Conservation (phyloP, 2,888 invertebrate species). For the Limenitis camilla region DNA sequence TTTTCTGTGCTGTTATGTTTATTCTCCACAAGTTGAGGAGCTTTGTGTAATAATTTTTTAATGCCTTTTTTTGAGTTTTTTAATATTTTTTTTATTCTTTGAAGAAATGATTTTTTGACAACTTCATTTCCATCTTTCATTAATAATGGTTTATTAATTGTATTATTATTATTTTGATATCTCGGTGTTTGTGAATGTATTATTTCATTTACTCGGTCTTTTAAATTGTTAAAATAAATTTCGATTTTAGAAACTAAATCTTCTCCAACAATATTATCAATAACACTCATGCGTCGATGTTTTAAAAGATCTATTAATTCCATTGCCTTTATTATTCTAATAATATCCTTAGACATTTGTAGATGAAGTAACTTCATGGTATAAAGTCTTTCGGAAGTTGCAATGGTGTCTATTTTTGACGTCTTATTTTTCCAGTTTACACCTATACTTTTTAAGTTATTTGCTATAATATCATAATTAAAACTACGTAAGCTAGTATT, state of each 20-base stretch:
- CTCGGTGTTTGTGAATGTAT: slow-evolving; percentile 20
- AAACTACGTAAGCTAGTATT: slow-evolving; percentile 26
- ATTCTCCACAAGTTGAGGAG: slow-evolving; percentile 39
- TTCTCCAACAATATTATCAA: slow-evolving; percentile 30
- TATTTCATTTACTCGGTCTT: slow-evolving; percentile 31
- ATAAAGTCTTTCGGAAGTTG: slow-evolving; percentile 34
- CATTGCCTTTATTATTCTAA: slow-evolving; percentile 40
- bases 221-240: slow-evolving; percentile 30
- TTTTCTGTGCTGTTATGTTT: slow-evolving; percentile 39
- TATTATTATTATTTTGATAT: neutral
- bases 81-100: slow-evolving; percentile 41
- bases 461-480: slow-evolving; percentile 29
- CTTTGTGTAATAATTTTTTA: slow-evolving; percentile 31
- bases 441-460: slow-evolving; percentile 39
- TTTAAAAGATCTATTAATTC: slow-evolving; percentile 36
- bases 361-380: slow-evolving; percentile 46
- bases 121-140: neutral
- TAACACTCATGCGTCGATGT: slow-evolving; percentile 36
- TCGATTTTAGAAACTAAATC: slow-evolving; percentile 33
- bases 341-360: slow-evolving; percentile 37
- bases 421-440: slow-evolving; percentile 36
- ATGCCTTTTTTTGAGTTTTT: slow-evolving; percentile 43
- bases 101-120: slow-evolving; percentile 42
- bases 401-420: slow-evolving; percentile 26
- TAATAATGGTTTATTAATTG: neutral